phyloP scores from a whole-genome alignment of 2,888 invertebrate genomes.

The Orthosia incerta region DNA sequence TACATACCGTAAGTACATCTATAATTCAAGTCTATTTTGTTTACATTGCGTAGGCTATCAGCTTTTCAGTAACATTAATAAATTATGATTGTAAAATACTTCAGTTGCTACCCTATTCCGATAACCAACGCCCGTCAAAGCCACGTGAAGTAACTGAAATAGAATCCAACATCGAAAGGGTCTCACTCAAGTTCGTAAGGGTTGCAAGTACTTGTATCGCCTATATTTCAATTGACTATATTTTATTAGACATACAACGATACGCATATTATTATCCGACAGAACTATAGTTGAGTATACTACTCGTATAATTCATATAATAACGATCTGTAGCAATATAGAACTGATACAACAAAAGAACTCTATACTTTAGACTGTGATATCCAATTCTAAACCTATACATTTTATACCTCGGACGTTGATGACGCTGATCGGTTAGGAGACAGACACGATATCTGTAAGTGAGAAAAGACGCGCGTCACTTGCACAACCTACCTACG shows the following conservation, averaged over 20 bases:
- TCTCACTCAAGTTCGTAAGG: not conserved
- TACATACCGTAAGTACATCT: too few species aligned
- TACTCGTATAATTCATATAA: not conserved
- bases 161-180: conserved; percentile 21
- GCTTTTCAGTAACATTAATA: too few species aligned
- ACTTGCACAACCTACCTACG: conserved; percentile 9
- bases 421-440: not conserved
- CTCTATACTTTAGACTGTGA: too few species aligned
- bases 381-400: not conserved
- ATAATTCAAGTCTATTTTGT: too few species aligned
- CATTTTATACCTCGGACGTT: conserved; percentile 2
- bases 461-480: conserved; percentile 25
- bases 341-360: not conserved
- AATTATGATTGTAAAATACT: conserved; percentile 2
- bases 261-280: not conserved
- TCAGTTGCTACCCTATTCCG: not conserved
- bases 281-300: not conserved
- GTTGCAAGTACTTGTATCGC: conserved; percentile 1
- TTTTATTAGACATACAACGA: not conserved
- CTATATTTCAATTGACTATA: not conserved
- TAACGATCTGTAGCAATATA: not conserved
- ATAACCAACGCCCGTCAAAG: conserved; percentile 32
- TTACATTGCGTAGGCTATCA: too few species aligned
- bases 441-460: not conserved
- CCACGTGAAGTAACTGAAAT: conserved; percentile 49